Conservation (phyloP, 2,888 invertebrate genomes). For the Phlogophora meticulosa region DNA sequence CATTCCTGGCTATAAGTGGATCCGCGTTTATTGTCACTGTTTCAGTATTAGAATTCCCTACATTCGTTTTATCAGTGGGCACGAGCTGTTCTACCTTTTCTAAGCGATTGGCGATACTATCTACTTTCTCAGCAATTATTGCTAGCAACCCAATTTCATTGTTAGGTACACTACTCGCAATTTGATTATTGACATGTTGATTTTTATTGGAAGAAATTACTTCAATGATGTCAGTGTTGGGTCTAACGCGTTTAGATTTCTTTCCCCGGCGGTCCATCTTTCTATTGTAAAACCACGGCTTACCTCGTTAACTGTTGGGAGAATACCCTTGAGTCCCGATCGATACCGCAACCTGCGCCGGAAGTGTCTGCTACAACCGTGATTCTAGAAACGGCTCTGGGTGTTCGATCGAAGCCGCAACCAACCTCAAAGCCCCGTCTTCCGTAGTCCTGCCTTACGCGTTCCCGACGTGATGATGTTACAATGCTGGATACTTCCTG, state of each 20-base stretch:
- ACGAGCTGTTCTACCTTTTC: not conserved
- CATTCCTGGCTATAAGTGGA: not conserved
- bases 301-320: not conserved
- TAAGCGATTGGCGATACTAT: not conserved
- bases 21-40: not conserved
- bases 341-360: not conserved
- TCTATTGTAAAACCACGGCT: not conserved
- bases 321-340: not conserved
- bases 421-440: no score
- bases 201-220: not conserved
- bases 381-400: not conserved
- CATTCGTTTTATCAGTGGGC: not conserved
- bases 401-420: not conserved
- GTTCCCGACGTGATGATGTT: no score
- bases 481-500: not conserved
- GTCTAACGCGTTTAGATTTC: not conserved
- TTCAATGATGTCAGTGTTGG: not conserved
- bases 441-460: no score
- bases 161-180: no score
- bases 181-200: not conserved
- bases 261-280: not conserved
- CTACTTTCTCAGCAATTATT: conserved; percentile 1
- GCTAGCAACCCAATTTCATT: not conserved
- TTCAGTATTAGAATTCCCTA: no score
- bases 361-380: no score